Conservation (phyloP, 2,113 vertebrate species). For the Tenebrosternarchus preto region DNA sequence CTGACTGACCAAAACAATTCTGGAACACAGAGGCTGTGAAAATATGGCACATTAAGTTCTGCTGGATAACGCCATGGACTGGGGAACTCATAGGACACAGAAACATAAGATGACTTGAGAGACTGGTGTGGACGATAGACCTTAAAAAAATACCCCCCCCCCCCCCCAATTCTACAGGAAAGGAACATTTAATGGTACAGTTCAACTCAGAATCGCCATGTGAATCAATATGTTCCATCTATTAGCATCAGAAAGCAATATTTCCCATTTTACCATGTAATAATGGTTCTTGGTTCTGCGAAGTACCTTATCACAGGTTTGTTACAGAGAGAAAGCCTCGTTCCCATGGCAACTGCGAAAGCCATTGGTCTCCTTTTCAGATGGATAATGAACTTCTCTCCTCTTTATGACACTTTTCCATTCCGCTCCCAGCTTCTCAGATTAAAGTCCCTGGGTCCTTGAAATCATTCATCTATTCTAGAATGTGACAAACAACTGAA, state of each 20-base stretch:
- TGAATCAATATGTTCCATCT: constrained; percentile 78
- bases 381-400: constrained; percentile 81
- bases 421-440: constrained; percentile 74
- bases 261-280: constrained; percentile 75
- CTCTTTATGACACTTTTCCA: constrained; percentile 77
- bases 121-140: background rate
- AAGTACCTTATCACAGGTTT: constrained; percentile 81
- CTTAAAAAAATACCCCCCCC: constrained; percentile 36
- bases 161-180: constrained; percentile 49
- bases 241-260: constrained; percentile 77
- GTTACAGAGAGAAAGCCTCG: constrained; percentile 75
- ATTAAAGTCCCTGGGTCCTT: constrained; percentile 75
- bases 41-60: background rate
- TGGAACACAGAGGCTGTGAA: background rate
- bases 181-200: constrained; percentile 60
- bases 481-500: constrained; percentile 69
- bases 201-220: constrained; percentile 60
- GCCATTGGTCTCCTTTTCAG: constrained; percentile 81
- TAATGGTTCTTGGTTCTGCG: constrained; percentile 76
- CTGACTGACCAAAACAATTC: background rate
- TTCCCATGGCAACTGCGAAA: constrained; percentile 78
- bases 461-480: constrained; percentile 72
- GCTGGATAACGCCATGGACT: background rate
- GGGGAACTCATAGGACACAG: background rate
- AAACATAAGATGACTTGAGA: constrained; percentile 24